Evolutionary conservation across 2,888 invertebrate genomes (phyloP), one percentile per base, ranked within the genome.

Genomic region (Yponomeuta sedellus): DNA sequence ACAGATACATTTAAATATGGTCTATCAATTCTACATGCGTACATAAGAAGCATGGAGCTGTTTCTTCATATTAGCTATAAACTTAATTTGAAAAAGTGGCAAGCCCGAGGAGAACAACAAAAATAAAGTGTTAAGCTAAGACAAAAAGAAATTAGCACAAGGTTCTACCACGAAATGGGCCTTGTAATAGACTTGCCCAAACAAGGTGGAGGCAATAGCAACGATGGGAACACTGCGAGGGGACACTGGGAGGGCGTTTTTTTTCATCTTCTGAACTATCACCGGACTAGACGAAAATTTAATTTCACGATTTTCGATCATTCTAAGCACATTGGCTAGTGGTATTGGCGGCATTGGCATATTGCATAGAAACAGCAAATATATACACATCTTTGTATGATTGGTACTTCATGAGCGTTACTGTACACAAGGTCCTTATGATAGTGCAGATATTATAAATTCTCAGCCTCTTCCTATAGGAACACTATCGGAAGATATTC

Each of bases 21-120:
- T 12, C 65, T 67, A 59, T 64, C 67, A 10, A 65, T 63, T 10
- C 22, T 67, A 59, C 67, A 67, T 34, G 67, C 64, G 12, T 65
- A 52, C 59, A 67, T 65, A 57, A 16, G 61, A n/a, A 52, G 64
- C 20, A 67, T 67, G 67, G 67, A 67, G 22, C 44, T 67, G 61
- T 64, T 67, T 11, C 40, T 67, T 44, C 67, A 67, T 58, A 67
- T 67, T 59, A 64, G 64, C 12, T 67, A 67, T 22, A 67, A 65
- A 56, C 44, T 67, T 57, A 19, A 56, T 64, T 34, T 56, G 19
- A 40, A 65, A 65, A 65, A 56, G 19, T 65, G 65, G 58, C 56
- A 52, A 59, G 65, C 59, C 12, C 52, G 19, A 12, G 12, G 16
- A 12, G 19, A 34, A 59, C 11, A 22, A n/a, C n/a, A 59, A 39